Base-by-base conservation (phyloP, 2,113 vertebrate species). In the Todiramphus saurophagus region DNA sequence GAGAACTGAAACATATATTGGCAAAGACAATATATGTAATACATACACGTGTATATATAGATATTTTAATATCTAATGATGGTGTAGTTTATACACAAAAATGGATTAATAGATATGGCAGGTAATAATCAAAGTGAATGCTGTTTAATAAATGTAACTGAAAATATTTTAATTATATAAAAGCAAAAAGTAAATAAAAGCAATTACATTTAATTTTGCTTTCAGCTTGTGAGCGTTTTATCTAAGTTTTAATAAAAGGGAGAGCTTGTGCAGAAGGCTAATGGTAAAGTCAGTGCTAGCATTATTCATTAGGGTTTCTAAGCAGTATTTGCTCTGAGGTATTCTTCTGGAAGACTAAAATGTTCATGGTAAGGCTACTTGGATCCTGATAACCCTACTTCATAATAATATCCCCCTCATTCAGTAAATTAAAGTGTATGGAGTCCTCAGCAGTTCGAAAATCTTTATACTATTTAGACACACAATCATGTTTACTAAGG, bases 181-280 rank as follows among this genome's bases (percentile, higher is more conserved):
- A 98, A 98, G 97, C 97, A 96, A 97, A 73, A 97, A 97, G 97
- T 98, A 98, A 98, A 98, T 98, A 98, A 98, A 98, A 98, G 97
- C 93, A 97, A 98, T 97, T 97, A 96, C 83, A 70, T 92, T 98
- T 97, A 92, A 97, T 97, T 97, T 96, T 35, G 85, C 97, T 97
- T 98, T 96, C 90, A 86, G 93, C 77, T 56, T 84, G 74, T 66
- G 50, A 91, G 68, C 79, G 13, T 91, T 97, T 94, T 73, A 82
- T 59, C 55, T 87, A 64, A 93, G 84, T 78, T 94, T 96, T 94
- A 83, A 80, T 72, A 82, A 85, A 95, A 64, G 62, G 77, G 72
- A 94, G 83, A 96, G 94, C 96, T 82, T 90, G 68, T 76, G 63
- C 88, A 87, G 92, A 96, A 91, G 72, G 85, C 91, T 93, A 96